Base-by-base conservation (phyloP, 64 coral and sea anemone genomes). In the Actinia tenebrosa region DNA sequence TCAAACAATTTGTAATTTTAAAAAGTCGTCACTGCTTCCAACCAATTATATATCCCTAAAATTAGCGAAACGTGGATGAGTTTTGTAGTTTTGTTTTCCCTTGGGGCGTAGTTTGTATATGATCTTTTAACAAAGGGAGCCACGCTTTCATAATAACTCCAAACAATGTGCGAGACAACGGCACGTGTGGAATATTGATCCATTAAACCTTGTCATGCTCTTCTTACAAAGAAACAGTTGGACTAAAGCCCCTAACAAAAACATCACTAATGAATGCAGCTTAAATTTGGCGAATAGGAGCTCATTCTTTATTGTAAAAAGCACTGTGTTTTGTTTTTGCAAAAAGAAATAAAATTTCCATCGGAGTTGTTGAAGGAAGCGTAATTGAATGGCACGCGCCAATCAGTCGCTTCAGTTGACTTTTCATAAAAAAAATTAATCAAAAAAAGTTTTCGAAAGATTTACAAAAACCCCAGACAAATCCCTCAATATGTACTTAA, bases 141-240 rank as follows among this genome's bases (percentile, higher is more conserved):
- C 77, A 81, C 79, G 79, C 79, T 53, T 53, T 81, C 5, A 10
- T 81, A 81, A 53, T 81, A 50, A 25, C 18, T 22, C 5, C 16
- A 81, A 45, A 81, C 79, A 81, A 81, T 53, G 46, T 5, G 9
- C 45, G 4, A 11, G 14, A 37, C 2, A 20, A 5, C 50, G 79
- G 79, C 79, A 81, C 79, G 79, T 81, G 79, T 81, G 43, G 18
- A 50, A 50, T 81, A 81, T 81, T 81, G 79, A 81, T 53, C 69
- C 18, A 50, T 26, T 53, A 81, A 81, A 50, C 4, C 50, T 6
- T 19, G 16, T 79, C 77, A 46, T 79, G 77, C 20, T 46, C 44
- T 18, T 17, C 45, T 50, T 50, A 22, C 79, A 81, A 79, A 45
- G 50, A 81, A 81, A 53, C 79, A 53, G 79, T 81, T 10, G 79